A percentile compares a stretch with the other conserved stretches of the same genome.
Evolutionary conservation across 2,888 invertebrate species (phyloP).

Genomic region (Zaprionus lineosus): DNA sequence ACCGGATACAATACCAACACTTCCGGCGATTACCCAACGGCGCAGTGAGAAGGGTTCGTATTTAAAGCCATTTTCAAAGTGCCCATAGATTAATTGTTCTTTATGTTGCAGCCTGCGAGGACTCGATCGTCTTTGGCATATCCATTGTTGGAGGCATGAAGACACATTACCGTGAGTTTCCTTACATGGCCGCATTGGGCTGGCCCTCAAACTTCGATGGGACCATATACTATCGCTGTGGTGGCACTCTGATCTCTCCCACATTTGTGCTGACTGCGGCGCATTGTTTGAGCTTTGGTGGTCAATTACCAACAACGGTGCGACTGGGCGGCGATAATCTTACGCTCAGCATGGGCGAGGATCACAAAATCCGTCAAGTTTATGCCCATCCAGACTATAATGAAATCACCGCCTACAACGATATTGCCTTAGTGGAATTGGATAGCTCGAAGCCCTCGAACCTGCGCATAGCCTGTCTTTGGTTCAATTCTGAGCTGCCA

Average conservation of each 20-base stretch:
- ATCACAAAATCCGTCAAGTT: constrained; percentile 33
- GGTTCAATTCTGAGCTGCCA: constrained; percentile 71
- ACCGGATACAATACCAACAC: constrained; percentile 1
- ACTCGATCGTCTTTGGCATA: neutral
- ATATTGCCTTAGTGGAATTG: constrained; percentile 87
- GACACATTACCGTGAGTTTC: constrained; percentile 44
- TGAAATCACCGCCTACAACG: constrained; percentile 85
- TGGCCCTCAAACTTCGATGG: constrained; percentile 54
- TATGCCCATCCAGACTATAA: constrained; percentile 85
- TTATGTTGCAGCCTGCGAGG: constrained; percentile 31
- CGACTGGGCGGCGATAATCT: constrained; percentile 72
- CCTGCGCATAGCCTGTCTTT: constrained; percentile 83
- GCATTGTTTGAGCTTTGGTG: constrained; percentile 67
- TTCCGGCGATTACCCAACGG: constrained; percentile 19
- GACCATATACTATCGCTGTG: constrained; percentile 66
- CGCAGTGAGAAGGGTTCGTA: constrained; percentile 62
- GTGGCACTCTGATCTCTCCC: constrained; percentile 66
- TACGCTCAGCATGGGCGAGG: constrained; percentile 38
- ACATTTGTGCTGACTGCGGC: constrained; percentile 75
- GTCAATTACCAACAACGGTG: constrained; percentile 47
- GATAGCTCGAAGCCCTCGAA: neutral
- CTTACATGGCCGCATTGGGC: constrained; percentile 71
- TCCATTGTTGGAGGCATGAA: constrained; percentile 27
- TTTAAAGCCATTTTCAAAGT: neutral
- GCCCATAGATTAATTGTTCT: neutral